Evolutionary conservation across 2,888 invertebrate genomes (phyloP).

Genomic region (Acronicta leporina): DNA sequence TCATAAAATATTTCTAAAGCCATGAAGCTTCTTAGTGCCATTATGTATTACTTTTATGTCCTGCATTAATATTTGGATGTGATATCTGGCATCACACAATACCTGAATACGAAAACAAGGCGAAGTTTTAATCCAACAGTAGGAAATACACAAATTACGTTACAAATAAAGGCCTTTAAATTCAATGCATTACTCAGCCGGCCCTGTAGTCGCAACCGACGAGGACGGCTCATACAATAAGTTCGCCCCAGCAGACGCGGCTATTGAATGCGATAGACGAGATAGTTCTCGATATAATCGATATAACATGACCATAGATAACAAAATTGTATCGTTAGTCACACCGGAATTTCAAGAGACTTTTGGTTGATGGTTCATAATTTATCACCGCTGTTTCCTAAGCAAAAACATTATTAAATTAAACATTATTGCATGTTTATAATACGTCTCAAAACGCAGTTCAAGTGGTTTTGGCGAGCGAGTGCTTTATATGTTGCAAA

Average conservation of each 20-base stretch:
- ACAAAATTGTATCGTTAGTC: too few species aligned
- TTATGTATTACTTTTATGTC: too few species aligned
- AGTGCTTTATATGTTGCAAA: slow-evolving; percentile 18
- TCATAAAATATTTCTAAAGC: too few species aligned
- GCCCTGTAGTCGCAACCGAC: slow-evolving; percentile 19
- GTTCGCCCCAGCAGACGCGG: slow-evolving; percentile 27
- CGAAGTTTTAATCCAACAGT: too few species aligned
- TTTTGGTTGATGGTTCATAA: too few species aligned
- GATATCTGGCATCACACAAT: too few species aligned
- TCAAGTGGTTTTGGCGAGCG: background rate
- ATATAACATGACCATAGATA: background rate
- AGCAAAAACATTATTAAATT: background rate
- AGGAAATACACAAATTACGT: too few species aligned
- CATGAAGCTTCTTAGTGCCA: too few species aligned
- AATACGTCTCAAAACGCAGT: background rate
- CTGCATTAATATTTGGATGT: too few species aligned
- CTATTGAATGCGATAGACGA: slow-evolving; percentile 44
- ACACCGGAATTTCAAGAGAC: too few species aligned
- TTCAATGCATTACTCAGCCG: background rate
- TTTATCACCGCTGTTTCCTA: background rate
- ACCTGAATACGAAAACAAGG: too few species aligned
- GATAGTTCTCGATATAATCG: slow-evolving; percentile 15
- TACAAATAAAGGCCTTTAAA: too few species aligned
- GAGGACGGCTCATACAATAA: slow-evolving; percentile 47
- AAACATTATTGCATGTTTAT: background rate